Evolutionary conservation across 2,113 vertebrate species (phyloP).

Genomic region (Oreocharis arfaki): DNA sequence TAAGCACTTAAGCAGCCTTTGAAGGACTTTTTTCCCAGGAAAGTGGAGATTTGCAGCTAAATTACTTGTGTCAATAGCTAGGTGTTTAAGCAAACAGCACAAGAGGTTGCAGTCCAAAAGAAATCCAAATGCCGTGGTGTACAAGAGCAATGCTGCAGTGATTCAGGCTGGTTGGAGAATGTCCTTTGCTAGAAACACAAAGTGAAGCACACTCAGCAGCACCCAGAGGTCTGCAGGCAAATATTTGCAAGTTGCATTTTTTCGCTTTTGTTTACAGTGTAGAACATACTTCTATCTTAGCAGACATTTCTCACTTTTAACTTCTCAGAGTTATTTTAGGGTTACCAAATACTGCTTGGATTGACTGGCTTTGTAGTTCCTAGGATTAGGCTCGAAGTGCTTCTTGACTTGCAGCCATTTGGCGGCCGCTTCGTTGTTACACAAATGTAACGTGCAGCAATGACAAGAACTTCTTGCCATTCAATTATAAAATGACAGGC

Average conservation of each 20-base stretch:
- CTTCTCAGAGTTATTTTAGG: neutral
- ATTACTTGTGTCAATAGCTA: neutral
- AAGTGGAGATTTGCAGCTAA: neutral
- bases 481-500: slow-evolving; percentile 24
- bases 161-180: neutral
- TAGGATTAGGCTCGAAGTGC: neutral
- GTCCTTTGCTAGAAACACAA: neutral
- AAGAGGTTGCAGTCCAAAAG: neutral
- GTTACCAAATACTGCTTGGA: neutral
- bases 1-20: neutral
- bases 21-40: slow-evolving; percentile 3
- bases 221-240: neutral
- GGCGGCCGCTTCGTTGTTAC: neutral
- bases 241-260: neutral
- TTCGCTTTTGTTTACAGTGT: neutral
- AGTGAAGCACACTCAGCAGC: neutral
- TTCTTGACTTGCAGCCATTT: slow-evolving; percentile 1
- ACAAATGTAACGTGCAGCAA: neutral
- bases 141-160: neutral
- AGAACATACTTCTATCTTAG: neutral
- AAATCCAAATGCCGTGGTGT: neutral
- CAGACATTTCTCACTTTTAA: neutral
- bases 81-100: neutral
- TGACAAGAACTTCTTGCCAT: neutral
- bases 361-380: neutral